Evolutionary conservation across 2,888 invertebrate genomes (phyloP).

Genomic region (Neria commutata): DNA sequence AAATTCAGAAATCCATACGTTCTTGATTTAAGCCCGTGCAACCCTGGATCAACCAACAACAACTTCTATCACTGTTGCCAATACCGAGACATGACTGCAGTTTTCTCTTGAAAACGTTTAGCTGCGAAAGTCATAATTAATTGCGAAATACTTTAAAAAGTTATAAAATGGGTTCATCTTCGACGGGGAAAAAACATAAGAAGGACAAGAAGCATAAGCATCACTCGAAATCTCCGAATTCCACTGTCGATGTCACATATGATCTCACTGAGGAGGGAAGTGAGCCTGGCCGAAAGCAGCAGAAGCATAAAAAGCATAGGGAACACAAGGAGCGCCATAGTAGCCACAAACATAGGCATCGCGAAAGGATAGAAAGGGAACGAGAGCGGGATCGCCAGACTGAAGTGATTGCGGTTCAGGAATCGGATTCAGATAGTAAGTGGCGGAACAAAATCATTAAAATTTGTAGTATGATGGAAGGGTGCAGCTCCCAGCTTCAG

Average conservation of each 20-base stretch:
- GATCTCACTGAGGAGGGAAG: constrained; percentile 41
- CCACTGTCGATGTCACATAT: constrained; percentile 39
- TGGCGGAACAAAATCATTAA: constrained; percentile 25
- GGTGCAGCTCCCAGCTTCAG: constrained; percentile 29
- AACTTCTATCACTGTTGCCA: no score
- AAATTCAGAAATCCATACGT: no score
- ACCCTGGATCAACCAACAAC: no score
- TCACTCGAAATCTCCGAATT: constrained; percentile 40
- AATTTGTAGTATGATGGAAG: background rate
- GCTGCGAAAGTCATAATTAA: no score
- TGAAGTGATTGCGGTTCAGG: constrained; percentile 53
- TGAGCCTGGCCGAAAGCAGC: constrained; percentile 36
- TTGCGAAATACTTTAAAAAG: constrained; percentile 23
- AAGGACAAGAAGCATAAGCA: constrained; percentile 58
- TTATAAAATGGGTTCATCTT: constrained; percentile 57
- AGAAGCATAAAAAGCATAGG: constrained; percentile 48
- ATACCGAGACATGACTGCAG: no score
- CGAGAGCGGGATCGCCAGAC: constrained; percentile 38
- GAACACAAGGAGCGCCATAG: constrained; percentile 56
- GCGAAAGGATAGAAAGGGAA: constrained; percentile 30
- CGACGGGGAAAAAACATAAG: constrained; percentile 60
- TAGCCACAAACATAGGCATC: constrained; percentile 44
- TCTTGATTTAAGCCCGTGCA: no score
- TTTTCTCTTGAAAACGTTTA: no score
- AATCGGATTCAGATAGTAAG: constrained; percentile 62